Base-by-base conservation (phyloP, 2,113 vertebrate species). In the Gallinago paraguaiae region DNA sequence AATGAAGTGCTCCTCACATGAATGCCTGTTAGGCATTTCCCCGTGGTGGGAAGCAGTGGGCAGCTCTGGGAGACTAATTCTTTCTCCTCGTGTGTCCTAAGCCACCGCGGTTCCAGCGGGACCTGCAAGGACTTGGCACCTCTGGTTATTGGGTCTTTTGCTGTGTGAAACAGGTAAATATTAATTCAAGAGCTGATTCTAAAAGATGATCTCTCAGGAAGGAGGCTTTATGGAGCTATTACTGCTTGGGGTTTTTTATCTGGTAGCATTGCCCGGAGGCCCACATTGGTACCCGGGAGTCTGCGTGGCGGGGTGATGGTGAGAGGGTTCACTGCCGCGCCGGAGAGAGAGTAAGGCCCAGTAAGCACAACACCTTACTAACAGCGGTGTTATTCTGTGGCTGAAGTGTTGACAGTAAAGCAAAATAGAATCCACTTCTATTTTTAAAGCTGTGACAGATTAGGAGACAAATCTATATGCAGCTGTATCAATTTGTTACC, bases 401-500 rank as follows among this genome's bases (percentile, higher is more conserved):
- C 54, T 76, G 69, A 82, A 81, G 27, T 30, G 74, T 82, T 95
- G 76, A 81, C 75, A 92, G 79, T 45, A 68, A 83, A 94, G 31
- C 69, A 79, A 75, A 86, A 57, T 33, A 60, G 77, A 86, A 84
- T 75, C 59, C 30, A 30, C 77, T 92, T 92, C 86, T 78, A 72
- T 86, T 94, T 94, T 92, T 90, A 92, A 94, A 86, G 28, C 48
- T 72, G 43, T 76, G 81, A 50, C 84, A 89, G 65, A 85, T 95
- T 91, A 93, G 91, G 31, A 87, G 67, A 65, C 61, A 91, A 92
- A 91, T 81, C 88, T 92, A 22, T 82, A 89, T 82, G 86, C 69
- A 79, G 61, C 67, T 76, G 14, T 60, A 61, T 82, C 91, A 72
- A 68, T 87, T 92, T 86, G 84, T 79, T 92, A 39, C 74, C 77